Evolutionary conservation across 2,888 invertebrate genomes (phyloP), one percentile per base, ranked within the genome.

Genomic region (Clusia tigrina): DNA sequence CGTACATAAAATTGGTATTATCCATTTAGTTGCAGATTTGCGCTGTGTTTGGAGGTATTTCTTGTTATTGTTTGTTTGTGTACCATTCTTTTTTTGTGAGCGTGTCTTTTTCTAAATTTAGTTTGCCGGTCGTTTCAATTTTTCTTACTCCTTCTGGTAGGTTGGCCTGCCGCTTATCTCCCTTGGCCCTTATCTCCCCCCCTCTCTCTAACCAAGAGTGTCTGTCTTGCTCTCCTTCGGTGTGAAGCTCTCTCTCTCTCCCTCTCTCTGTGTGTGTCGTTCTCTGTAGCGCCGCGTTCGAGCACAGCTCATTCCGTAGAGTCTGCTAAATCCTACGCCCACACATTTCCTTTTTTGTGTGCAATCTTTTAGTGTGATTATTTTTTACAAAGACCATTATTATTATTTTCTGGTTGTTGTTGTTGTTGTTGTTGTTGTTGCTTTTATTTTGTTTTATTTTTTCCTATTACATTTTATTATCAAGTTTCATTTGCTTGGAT

Each of bases 291-390:
- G 9, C 32, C 12, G 32, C 6, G 3, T 42, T 42, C 15, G 42
- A n/a, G 6, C n/a, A 42, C 10, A 5, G 17, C 52, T 52, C 25
- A n/a, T 22, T 52, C 22, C 52, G 9, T 24, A 6, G 20, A 20
- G 32, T 37, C 15, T 24, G n/a, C 25, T 23, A 6, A 18, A 57
- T 42, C 57, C 24, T 38, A 48, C 58, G 58, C 65, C 65, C 54
- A 62, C 62, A 65, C 60, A 62, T 62, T 62, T 62, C 65, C 57
- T 56, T 3, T 56, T 38, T 22, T 10, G 26, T 15, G 2, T 42
- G 20, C 23, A 20, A 12, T 23, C 22, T 56, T 23, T 55, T 55
- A 54, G 3, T 51, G n/a, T n/a, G 51, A 20, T 51, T n/a, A 22
- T 51, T 46, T 46, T n/a, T 22, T 3, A 2, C 2, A 17, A 15